A percentile compares a stretch with the other conserved stretches of the same genome.
These are phyloP conservation scores for Apamea monoglypha DNA, from an alignment of 2,888 invertebrate species.

Conservation along the genomic window DNA sequence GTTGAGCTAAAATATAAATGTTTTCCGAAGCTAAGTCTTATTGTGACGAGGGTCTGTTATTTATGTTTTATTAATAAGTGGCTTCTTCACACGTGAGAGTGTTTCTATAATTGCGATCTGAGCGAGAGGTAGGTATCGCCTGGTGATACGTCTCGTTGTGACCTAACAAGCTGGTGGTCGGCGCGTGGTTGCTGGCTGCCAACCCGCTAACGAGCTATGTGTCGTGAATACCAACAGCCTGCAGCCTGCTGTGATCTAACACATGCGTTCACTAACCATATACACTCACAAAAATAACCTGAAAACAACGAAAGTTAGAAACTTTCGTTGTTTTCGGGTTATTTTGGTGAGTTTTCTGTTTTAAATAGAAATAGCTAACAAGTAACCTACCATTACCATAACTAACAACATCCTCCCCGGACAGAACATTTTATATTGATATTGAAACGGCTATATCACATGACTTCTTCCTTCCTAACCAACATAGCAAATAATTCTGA, in stretches of 20 bases:
- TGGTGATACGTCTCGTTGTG: neutral
- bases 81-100: neutral
- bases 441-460: no score
- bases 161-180: neutral
- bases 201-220: neutral
- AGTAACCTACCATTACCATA: neutral
- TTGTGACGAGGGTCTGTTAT: slow-evolving; percentile 4
- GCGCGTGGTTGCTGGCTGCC: neutral
- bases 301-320: no score
- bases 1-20: slow-evolving; percentile 15
- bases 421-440: no score
- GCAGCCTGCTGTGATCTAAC: slow-evolving; percentile 35
- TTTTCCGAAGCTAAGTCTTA: slow-evolving; percentile 10
- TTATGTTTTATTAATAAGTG: slow-evolving; percentile 18
- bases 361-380: neutral
- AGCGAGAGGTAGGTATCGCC: neutral
- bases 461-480: no score
- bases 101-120: neutral
- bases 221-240: slow-evolving; percentile 41
- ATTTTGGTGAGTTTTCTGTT: slow-evolving; percentile 1
- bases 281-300: no score
- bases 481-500: no score
- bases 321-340: neutral
- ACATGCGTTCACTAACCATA: neutral
- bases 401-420: slow-evolving; percentile 1